A percentile compares a stretch with the other conserved stretches of the same genome.
These are phyloP conservation scores for Scaptomyza montana DNA, from an alignment of 1,140 invertebrate genomes.

Conservation along the genomic window DNA sequence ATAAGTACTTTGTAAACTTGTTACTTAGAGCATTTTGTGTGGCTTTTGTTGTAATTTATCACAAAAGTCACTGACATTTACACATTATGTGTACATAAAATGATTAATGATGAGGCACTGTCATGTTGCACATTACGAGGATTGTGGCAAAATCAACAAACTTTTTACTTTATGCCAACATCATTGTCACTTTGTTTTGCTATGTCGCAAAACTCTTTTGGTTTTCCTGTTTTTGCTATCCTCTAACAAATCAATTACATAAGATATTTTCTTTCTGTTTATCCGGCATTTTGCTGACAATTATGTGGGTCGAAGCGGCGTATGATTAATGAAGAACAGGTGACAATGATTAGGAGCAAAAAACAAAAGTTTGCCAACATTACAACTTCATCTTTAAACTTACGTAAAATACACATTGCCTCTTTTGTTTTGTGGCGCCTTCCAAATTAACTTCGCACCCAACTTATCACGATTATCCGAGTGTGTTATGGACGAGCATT, in stretches of 20 bases:
- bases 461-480: slow-evolving; percentile 90
- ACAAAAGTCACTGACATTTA: slow-evolving; percentile 2
- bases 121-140: not conserved
- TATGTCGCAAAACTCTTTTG: slow-evolving; percentile 39
- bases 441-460: slow-evolving; percentile 89
- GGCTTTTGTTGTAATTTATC: slow-evolving; percentile 32
- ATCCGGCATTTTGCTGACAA: slow-evolving; percentile 73
- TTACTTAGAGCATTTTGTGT: not conserved
- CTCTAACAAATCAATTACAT: slow-evolving; percentile 69
- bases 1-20: not conserved
- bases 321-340: slow-evolving; percentile 72
- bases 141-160: slow-evolving; percentile 26
- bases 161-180: slow-evolving; percentile 39
- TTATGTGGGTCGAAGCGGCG: slow-evolving; percentile 74
- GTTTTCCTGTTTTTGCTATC: not conserved
- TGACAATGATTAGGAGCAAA: slow-evolving; percentile 35
- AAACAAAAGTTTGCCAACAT: slow-evolving; percentile 14
- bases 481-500: slow-evolving; percentile 92
- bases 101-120: slow-evolving; percentile 37
- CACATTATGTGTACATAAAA: slow-evolving; percentile 29
- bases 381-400: slow-evolving; percentile 80
- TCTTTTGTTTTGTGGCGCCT: slow-evolving; percentile 87
- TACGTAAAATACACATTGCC: slow-evolving; percentile 92
- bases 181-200: slow-evolving; percentile 34
- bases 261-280: slow-evolving; percentile 64